Conservation (phyloP, 2,797 vertebrate genomes). For the Discoglossus pictus region DNA sequence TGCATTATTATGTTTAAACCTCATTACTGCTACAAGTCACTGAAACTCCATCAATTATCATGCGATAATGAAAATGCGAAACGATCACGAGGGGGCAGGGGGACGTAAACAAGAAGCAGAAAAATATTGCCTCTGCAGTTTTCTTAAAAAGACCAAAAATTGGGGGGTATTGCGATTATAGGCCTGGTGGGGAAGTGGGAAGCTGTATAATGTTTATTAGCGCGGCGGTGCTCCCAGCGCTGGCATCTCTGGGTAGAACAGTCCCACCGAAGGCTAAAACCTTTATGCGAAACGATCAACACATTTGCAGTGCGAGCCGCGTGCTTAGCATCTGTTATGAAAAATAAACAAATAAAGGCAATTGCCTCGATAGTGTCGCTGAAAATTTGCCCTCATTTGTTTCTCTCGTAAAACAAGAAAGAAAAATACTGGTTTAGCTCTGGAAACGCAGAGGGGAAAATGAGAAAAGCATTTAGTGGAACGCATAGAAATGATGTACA, state of each 20-base stretch:
- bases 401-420: too few species aligned
- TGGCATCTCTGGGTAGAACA: slow-evolving; percentile 56
- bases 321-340: background rate
- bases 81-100: slow-evolving; percentile 48
- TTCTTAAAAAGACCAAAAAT: slow-evolving; percentile 78
- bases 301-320: background rate
- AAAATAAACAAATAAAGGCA: background rate
- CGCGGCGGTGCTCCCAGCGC: slow-evolving; percentile 58
- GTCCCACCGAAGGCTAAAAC: slow-evolving; percentile 56
- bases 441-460: too few species aligned
- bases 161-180: slow-evolving; percentile 69
- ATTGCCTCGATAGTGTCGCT: background rate
- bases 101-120: slow-evolving; percentile 62
- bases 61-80: slow-evolving; percentile 80
- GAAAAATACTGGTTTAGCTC: too few species aligned
- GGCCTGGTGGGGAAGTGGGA: slow-evolving; percentile 68
- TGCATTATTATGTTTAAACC: slow-evolving; percentile 81
- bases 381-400: too few species aligned
- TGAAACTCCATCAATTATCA: slow-evolving; percentile 81
- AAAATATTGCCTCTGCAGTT: slow-evolving; percentile 77
- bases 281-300: slow-evolving; percentile 55
- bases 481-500: too few species aligned
- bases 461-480: too few species aligned
- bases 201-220: slow-evolving; percentile 70
- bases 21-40: slow-evolving; percentile 80